A percentile compares a stretch with the other conserved stretches of the same genome.
Evolutionary conservation across 2,888 invertebrate species (phyloP).

Genomic region (Leptinotarsa juncta): DNA sequence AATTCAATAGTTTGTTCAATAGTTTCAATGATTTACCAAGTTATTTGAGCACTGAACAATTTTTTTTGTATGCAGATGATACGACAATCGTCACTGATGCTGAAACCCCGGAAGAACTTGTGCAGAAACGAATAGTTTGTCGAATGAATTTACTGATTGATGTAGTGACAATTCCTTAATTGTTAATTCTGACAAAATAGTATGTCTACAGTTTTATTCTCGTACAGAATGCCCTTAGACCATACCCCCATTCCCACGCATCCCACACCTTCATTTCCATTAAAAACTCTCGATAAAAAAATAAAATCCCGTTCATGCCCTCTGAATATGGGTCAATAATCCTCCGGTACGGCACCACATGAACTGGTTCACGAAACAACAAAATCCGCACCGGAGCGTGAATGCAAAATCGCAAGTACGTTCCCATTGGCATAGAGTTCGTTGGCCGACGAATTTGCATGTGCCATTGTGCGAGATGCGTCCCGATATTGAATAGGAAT

Average conservation of each 20-base stretch:
- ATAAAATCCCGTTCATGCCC: slow-evolving; percentile 27
- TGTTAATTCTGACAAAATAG: too few relatives aligned
- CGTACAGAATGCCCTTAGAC: background rate
- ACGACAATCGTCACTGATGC: too few relatives aligned
- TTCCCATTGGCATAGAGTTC: slow-evolving; percentile 41
- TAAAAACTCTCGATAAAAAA: background rate
- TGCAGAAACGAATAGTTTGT: too few relatives aligned
- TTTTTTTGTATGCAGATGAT: too few relatives aligned
- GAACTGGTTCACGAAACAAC: slow-evolving; percentile 35
- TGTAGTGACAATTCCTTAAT: too few relatives aligned
- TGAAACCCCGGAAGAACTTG: too few relatives aligned
- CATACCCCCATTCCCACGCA: background rate
- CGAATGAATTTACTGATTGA: too few relatives aligned
- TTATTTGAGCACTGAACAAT: too few relatives aligned
- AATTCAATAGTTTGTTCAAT: too few relatives aligned
- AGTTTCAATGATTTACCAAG: too few relatives aligned
- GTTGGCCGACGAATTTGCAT: slow-evolving; percentile 43
- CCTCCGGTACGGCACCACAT: slow-evolving; percentile 26
- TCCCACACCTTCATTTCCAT: background rate
- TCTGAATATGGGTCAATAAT: slow-evolving; percentile 36
- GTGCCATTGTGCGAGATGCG: slow-evolving; percentile 37
- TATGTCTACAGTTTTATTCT: too few relatives aligned
- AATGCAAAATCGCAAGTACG: slow-evolving; percentile 36
- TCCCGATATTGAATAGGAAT: slow-evolving; percentile 33
- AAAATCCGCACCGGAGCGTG: slow-evolving; percentile 29